Evolutionary conservation across 2,888 invertebrate species (phyloP).

Genomic region (Dynastes tityus): DNA sequence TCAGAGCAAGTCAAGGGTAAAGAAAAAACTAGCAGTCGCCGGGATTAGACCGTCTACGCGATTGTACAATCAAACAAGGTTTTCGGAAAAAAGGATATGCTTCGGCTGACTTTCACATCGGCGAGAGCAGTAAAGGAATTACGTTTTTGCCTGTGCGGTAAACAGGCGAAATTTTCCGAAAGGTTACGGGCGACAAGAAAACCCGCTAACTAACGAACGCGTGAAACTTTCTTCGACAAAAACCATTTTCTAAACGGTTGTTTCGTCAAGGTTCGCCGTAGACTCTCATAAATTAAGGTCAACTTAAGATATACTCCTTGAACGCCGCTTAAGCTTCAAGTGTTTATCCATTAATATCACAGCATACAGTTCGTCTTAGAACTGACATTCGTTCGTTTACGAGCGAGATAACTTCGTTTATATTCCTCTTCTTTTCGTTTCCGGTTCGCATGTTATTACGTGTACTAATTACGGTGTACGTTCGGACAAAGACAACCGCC

Average conservation of each 20-base stretch:
- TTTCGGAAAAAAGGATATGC: no score
- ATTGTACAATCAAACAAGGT: no score
- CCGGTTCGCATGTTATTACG: no score
- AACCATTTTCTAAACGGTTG: slow-evolving; percentile 28
- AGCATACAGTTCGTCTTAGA: not conserved
- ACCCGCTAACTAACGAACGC: slow-evolving; percentile 23
- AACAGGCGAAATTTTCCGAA: slow-evolving; percentile 28
- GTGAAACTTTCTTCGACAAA: slow-evolving; percentile 31
- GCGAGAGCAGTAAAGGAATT: not conserved
- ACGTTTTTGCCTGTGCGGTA: not conserved
- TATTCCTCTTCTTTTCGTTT: no score
- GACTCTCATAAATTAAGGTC: slow-evolving; percentile 46
- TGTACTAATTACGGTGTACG: no score
- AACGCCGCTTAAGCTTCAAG: slow-evolving; percentile 40
- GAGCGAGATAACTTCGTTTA: no score
- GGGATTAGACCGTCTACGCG: no score
- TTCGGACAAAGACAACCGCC: no score
- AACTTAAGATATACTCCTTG: slow-evolving; percentile 31
- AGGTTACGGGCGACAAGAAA: slow-evolving; percentile 35
- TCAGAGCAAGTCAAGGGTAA: no score
- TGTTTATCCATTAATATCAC: slow-evolving; percentile 43
- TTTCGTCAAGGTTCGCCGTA: slow-evolving; percentile 31
- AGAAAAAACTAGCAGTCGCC: no score
- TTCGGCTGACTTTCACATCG: not conserved
- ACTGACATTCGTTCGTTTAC: no score